A percentile compares a stretch with the other conserved stretches of the same genome.
Evolutionary conservation across 2,797 vertebrate species (phyloP).

Genomic region (Rhadinocentrus ornatus): DNA sequence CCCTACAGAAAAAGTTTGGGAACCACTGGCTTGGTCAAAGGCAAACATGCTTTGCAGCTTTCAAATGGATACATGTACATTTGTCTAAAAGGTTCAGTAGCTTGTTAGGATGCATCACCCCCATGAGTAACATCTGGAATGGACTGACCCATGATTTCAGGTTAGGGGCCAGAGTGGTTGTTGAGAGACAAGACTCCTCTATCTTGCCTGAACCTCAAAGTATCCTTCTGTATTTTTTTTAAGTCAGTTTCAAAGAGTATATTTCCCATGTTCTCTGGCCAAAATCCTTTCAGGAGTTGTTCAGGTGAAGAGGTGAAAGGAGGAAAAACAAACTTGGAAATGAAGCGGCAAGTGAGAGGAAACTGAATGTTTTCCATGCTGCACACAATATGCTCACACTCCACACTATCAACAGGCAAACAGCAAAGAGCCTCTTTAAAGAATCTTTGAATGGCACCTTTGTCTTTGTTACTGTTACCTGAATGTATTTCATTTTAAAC

Average conservation of each 20-base stretch:
- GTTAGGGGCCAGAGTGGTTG: conserved; percentile 32
- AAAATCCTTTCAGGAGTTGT: conserved; percentile 45
- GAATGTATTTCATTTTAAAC: conserved; percentile 1
- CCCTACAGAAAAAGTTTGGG: too few species aligned
- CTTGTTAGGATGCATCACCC: conserved; percentile 30
- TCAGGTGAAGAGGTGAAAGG: conserved; percentile 54
- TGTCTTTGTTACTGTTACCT: not conserved
- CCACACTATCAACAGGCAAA: conserved; percentile 37
- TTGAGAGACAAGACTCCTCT: conserved; percentile 40
- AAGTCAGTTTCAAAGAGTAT: conserved; percentile 16
- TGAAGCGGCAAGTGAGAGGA: conserved; percentile 52
- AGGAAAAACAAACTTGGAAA: conserved; percentile 59
- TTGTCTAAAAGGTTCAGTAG: conserved; percentile 43
- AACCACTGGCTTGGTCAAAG: conserved; percentile 25
- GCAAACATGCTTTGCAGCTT: conserved; percentile 51
- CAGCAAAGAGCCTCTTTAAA: conserved; percentile 51
- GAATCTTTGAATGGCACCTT: conserved; percentile 17
- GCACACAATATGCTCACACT: conserved; percentile 30
- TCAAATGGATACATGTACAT: conserved; percentile 42
- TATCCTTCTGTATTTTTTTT: conserved; percentile 32
- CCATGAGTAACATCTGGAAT: conserved; percentile 76
- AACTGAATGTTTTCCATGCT: conserved; percentile 51
- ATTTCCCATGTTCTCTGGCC: conserved; percentile 40
- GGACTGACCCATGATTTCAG: conserved; percentile 61
- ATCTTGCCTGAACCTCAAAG: conserved; percentile 35